phyloP scores from a whole-genome alignment of 1,140 invertebrate species.

The Sesamia nonagrioides region DNA sequence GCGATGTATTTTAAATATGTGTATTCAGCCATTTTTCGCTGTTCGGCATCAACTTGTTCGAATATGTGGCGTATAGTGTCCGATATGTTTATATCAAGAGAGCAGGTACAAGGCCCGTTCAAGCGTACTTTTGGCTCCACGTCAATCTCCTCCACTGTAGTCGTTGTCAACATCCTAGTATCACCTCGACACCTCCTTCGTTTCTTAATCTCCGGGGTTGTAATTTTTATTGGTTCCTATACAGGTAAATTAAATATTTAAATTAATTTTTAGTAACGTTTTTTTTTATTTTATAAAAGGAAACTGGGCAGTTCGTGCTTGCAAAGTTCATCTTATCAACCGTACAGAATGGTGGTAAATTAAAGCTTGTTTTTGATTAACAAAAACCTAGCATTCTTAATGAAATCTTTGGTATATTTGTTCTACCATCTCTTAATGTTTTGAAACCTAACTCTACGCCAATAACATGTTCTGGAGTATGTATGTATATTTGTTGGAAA shows the following conservation, averaged over 20 bases:
- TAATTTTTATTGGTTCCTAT: slow-evolving; percentile 67
- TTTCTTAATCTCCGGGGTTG: slow-evolving; percentile 61
- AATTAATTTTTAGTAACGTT: no score
- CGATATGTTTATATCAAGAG: slow-evolving; percentile 75
- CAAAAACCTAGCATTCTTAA: no score
- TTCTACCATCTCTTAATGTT: no score
- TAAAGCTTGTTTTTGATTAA: no score
- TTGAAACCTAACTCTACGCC: no score
- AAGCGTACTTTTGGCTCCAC: slow-evolving; percentile 68
- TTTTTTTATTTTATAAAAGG: no score
- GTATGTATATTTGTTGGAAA: no score
- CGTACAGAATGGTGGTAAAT: no score
- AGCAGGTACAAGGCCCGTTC: slow-evolving; percentile 78
- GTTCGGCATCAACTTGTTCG: slow-evolving; percentile 79
- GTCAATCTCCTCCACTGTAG: slow-evolving; percentile 74
- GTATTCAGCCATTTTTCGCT: slow-evolving; percentile 76
- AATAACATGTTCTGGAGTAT: no score
- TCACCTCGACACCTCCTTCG: slow-evolving; percentile 62
- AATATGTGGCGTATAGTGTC: slow-evolving; percentile 82
- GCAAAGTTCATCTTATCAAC: no score
- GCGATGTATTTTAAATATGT: slow-evolving; percentile 78
- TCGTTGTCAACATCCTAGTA: slow-evolving; percentile 74
- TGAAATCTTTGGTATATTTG: no score
- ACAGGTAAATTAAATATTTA: slow-evolving; percentile 1
- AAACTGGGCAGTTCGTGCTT: no score